Conservation (phyloP, 2,888 invertebrate species). For the Patella depressa region DNA sequence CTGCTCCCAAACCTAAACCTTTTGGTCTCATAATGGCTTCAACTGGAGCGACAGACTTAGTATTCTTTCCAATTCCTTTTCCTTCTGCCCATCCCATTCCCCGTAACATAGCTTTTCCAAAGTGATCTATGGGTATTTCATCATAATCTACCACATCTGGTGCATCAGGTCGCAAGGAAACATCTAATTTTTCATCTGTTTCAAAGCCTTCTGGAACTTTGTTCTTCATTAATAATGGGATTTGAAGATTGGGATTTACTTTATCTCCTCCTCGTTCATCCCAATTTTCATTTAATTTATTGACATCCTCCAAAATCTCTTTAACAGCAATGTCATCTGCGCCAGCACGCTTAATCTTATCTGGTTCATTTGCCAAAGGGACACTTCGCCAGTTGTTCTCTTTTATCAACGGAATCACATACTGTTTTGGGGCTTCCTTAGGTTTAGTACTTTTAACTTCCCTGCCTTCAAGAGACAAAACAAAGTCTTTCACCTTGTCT, state of each 20-base stretch:
- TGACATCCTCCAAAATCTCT: conserved; percentile 60
- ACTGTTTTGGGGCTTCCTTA: conserved; percentile 46
- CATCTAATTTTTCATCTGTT: conserved; percentile 72
- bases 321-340: conserved; percentile 57
- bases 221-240: conserved; percentile 72
- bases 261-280: conserved; percentile 46
- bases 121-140: conserved; percentile 81
- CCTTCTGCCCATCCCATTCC: conserved; percentile 85
- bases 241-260: conserved; percentile 47
- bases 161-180: conserved; percentile 71
- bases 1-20: conserved; percentile 94
- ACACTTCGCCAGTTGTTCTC: conserved; percentile 69
- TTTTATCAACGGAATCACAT: conserved; percentile 70
- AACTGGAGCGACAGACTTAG: conserved; percentile 72
- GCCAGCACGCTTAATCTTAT: conserved; percentile 27
- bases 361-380: conserved; percentile 26
- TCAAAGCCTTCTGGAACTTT: conserved; percentile 73
- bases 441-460: conserved; percentile 49
- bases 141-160: conserved; percentile 77
- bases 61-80: conserved; percentile 65
- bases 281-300: conserved; percentile 55
- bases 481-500: conserved; percentile 45
- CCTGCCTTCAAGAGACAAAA: conserved; percentile 49
- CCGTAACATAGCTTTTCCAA: conserved; percentile 92
- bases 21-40: conserved; percentile 87